Evolutionary conservation across 2,888 invertebrate genomes (phyloP), one percentile per base, ranked within the genome.

Genomic region (Pristionchus arcanus): DNA sequence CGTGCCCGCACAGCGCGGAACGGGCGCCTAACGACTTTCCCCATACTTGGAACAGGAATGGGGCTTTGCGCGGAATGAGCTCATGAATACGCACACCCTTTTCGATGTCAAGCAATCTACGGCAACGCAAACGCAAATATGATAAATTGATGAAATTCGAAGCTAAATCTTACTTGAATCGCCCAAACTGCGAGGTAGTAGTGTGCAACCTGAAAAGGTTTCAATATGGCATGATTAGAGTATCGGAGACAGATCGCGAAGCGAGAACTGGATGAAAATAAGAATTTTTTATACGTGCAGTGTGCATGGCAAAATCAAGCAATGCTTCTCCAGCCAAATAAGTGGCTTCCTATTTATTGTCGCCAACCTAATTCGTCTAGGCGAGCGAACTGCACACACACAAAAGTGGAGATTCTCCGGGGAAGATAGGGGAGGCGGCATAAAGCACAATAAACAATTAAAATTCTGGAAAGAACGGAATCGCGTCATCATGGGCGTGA

Each of bases 371-470:
- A 7, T 3, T 49, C 4, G 42, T 13, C 42, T 49, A 49, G 42
- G 13, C 63, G 25, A 21, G 19, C 63, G 66, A 66, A 66, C 28
- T n/a, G 66, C 66, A 66, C 66, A 55, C 42, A 42, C 42, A 49
- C 42, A 34, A 42, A 74, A 74, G 42, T 16, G 37, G 21, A 74
- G 74, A 74, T 34, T 37, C 31, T 37, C 37, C 19, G 9, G 19
- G 37, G 21, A 7, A 74, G 74, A 74, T 74, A 74, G 37, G 68
- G 42, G 37, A 74, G 37, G 68, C 37, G 68, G 74, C 74, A 19
- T 37, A 74, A 37, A 42, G 74, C 74, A 37, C 74, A 74, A 74
- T 74, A 74, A 74, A 74, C 74, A 74, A 74, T 74, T 74, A 74
- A 74, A 37, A 37, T 21, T 74, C 34, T 19, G 25, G 21, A n/a